phyloP scores from a whole-genome alignment of 64 coral and sea anemone genomes.

The Stichodactyla mertensii region DNA sequence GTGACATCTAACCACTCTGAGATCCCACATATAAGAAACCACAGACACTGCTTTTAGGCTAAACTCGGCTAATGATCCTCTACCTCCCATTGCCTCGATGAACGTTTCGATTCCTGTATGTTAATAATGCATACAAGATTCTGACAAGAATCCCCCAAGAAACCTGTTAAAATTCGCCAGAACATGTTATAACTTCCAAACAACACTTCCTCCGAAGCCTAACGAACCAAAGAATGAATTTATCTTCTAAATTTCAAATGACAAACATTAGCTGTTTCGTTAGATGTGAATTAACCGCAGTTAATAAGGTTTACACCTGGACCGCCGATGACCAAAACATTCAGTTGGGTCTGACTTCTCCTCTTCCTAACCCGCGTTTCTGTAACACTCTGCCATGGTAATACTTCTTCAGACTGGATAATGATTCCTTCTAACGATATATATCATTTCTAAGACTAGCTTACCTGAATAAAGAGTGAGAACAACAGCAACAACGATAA shows the following conservation, averaged over 20 bases:
- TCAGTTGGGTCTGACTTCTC: background rate
- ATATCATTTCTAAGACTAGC: background rate
- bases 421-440: background rate
- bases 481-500: conserved; percentile 46
- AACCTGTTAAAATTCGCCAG: background rate
- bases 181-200: background rate
- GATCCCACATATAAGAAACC: background rate
- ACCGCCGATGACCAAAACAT: background rate
- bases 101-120: background rate
- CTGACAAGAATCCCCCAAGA: background rate
- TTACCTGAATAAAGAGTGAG: conserved; percentile 60
- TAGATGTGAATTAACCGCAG: background rate
- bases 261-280: background rate
- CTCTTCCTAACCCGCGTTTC: background rate
- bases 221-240: background rate
- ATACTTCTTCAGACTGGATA: background rate
- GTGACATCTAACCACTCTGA: background rate
- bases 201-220: background rate
- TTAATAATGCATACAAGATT: background rate
- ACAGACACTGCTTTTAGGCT: background rate
- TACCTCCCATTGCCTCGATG: background rate
- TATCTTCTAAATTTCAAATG: background rate
- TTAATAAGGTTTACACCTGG: conserved; percentile 4
- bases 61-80: background rate
- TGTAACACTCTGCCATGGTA: background rate